Evolutionary conservation across 2,888 invertebrate genomes (phyloP), one percentile per base, ranked within the genome.

Genomic region (Uropetala carovei): DNA sequence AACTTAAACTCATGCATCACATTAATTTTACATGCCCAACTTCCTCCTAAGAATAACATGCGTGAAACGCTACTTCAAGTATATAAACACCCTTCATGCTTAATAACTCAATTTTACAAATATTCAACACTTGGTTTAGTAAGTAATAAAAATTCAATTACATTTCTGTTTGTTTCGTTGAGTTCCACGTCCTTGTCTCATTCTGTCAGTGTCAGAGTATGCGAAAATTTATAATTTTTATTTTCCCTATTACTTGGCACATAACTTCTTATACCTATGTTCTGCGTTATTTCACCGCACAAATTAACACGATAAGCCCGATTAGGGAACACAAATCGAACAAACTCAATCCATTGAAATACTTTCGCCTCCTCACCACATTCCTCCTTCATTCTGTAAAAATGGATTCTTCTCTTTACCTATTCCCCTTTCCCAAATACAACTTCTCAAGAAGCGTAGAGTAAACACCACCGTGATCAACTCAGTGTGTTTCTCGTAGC

Each of bases 121-220:
- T 83, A 92, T 92, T 86, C 91, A 93, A 91, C 91, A 92, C 92
- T 92, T 92, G 82, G 92, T 92, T 84, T 92, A 92, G 57, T 82
- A 64, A 93, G 93, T 92, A 93, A 93, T 93, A 93, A 93, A 93
- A 93, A 93, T 93, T 93, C 93, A 93, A 93, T 96, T 95, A 96
- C 96, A 96, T 95, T 95, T 96, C 94, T 92, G 85, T 85, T 96
- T 95, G 95, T 95, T 96, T 94, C 96, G 95, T 94, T 96, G 95
- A 94, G 95, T 95, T 94, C 95, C 95, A 94, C 96, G 95, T 94
- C 96, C 96, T 95, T 96, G 96, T 95, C 95, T 96, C 96, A 96
- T 96, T 95, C 95, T 95, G 95, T 94, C 94, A 94, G 94, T 94
- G 94, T 94, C 94, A 94, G 94, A 94, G 94, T 94, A 94, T 94